phyloP scores from a whole-genome alignment of 2,113 vertebrate species.

The Poicephalus meyeri region DNA sequence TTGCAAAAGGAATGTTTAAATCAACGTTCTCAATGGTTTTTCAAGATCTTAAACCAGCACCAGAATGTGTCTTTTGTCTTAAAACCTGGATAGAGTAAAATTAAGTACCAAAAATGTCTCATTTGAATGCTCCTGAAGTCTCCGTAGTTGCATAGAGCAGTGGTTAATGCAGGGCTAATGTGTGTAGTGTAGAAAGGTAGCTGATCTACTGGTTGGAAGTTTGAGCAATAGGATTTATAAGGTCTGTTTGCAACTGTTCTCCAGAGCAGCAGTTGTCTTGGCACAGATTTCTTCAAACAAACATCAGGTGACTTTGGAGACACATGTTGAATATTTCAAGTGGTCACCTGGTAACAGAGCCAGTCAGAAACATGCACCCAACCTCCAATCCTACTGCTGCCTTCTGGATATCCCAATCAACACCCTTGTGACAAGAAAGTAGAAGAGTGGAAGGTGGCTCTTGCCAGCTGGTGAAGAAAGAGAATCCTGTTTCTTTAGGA shows the following conservation, averaged over 20 bases:
- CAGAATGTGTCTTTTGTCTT: background rate
- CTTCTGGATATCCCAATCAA: background rate
- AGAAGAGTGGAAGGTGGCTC: background rate
- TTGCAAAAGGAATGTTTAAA: background rate
- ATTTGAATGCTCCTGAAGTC: background rate
- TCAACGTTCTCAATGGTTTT: background rate
- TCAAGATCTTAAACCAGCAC: background rate
- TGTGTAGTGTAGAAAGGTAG: background rate
- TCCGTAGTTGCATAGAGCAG: background rate
- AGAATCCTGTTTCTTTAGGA: background rate
- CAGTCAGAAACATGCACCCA: background rate
- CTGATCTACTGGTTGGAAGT: background rate
- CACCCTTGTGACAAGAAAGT: background rate
- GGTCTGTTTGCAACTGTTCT: background rate
- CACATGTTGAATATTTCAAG: background rate
- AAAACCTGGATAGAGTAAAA: background rate
- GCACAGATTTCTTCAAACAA: background rate
- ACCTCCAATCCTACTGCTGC: background rate
- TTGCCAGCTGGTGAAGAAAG: background rate
- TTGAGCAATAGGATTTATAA: background rate
- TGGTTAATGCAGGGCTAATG: background rate
- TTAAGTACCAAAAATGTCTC: background rate
- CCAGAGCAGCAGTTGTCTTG: background rate
- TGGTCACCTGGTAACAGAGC: background rate
- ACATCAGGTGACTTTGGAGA: background rate